Conservation (phyloP, 2,888 invertebrate genomes). For the Gortyna flavago region DNA sequence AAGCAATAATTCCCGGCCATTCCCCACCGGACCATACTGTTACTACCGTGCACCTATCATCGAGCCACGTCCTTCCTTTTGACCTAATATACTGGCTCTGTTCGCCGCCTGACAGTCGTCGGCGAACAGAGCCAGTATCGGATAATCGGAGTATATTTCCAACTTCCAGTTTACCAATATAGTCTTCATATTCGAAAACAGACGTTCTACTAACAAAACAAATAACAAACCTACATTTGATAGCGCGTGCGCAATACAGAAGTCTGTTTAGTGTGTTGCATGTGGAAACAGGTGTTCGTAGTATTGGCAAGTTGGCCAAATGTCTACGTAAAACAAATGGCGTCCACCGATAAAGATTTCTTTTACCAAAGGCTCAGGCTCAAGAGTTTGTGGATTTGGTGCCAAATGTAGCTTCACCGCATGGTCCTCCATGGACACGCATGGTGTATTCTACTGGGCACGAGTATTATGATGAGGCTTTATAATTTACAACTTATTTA, state of each 20-base stretch:
- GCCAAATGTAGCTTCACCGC: background rate
- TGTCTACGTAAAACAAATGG: constrained; percentile 6
- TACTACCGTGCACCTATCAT: constrained; percentile 61
- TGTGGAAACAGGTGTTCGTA: constrained; percentile 38
- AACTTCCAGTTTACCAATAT: constrained; percentile 39
- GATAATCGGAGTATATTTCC: constrained; percentile 35
- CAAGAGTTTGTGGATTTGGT: background rate
- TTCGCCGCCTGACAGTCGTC: constrained; percentile 12
- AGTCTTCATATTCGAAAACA: constrained; percentile 43
- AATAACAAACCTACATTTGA: constrained; percentile 26
- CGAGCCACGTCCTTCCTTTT: constrained; percentile 58
- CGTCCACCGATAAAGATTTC: background rate
- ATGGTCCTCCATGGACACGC: too few species aligned
- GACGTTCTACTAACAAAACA: constrained; percentile 40
- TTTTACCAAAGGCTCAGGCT: background rate
- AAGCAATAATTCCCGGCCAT: constrained; percentile 63
- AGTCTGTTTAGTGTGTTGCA: constrained; percentile 11
- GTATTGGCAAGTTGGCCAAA: constrained; percentile 36
- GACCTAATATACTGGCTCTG: constrained; percentile 55
- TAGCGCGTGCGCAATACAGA: constrained; percentile 36
- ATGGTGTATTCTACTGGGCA: background rate
- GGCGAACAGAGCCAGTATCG: too few species aligned
- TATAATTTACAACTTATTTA: constrained; percentile 4
- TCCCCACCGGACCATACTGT: constrained; percentile 60
- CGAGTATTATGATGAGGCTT: background rate